These are phyloP conservation scores for Chamaea fasciata DNA, from an alignment of 2,113 vertebrate species.

Conservation along the genomic window DNA sequence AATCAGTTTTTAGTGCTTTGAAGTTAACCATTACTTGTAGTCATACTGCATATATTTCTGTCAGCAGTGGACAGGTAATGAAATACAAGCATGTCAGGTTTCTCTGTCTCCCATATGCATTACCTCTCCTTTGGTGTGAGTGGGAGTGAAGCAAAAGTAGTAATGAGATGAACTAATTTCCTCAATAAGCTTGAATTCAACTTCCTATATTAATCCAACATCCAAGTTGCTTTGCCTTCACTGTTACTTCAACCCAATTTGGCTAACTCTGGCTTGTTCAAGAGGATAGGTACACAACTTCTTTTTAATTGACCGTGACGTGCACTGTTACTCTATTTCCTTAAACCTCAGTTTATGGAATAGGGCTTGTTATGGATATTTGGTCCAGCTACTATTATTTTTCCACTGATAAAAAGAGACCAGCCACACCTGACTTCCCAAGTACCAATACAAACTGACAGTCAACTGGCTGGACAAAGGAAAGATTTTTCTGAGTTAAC, in stretches of 20 bases:
- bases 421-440: neutral
- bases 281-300: neutral
- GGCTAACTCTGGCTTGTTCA: neutral
- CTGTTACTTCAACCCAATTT: neutral
- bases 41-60: neutral
- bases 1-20: constrained; percentile 24
- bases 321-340: neutral
- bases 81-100: neutral
- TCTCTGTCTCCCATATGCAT: constrained; percentile 16
- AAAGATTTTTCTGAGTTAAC: neutral
- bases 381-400: neutral
- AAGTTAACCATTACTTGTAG: constrained; percentile 31
- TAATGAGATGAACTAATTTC: constrained; percentile 10
- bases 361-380: neutral
- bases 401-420: neutral
- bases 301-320: neutral
- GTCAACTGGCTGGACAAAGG: neutral
- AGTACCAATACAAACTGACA: neutral
- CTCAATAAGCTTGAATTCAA: neutral
- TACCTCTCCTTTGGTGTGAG: neutral
- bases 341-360: neutral
- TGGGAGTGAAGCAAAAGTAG: neutral
- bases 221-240: neutral
- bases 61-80: constrained; percentile 19
- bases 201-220: constrained; percentile 22